Percentiles rank a stretch among this genome's conserved stretches.
Evolutionary conservation across 2,888 invertebrate species (phyloP).

Genomic region (Camponotus fellah): DNA sequence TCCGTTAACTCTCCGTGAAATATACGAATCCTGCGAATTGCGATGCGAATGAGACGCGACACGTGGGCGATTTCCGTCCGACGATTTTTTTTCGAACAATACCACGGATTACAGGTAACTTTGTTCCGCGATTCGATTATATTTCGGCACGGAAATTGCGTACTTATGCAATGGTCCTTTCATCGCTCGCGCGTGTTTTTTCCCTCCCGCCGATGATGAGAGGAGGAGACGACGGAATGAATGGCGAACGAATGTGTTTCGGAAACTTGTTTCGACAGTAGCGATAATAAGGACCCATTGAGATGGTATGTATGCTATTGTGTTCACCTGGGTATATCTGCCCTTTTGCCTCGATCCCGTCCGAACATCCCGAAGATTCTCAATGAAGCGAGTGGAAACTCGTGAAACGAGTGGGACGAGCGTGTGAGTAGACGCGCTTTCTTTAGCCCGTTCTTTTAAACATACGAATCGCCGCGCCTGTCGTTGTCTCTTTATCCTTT

Average conservation of each 20-base stretch:
- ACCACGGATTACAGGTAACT: conserved; percentile 18
- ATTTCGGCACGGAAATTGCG: conserved; percentile 67
- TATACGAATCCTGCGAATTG: not conserved
- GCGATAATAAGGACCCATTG: conserved; percentile 79
- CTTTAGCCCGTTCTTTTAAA: conserved; percentile 47
- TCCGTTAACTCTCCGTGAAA: conserved; percentile 3
- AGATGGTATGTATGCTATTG: conserved; percentile 73
- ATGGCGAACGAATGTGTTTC: conserved; percentile 70
- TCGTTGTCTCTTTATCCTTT: conserved; percentile 48
- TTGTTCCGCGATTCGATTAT: conserved; percentile 66
- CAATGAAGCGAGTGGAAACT: conserved; percentile 65
- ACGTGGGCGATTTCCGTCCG: conserved; percentile 23
- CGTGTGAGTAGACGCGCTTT: conserved; percentile 44
- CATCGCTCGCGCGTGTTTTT: conserved; percentile 41
- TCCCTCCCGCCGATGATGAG: not conserved
- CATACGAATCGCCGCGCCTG: conserved; percentile 32
- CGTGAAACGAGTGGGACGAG: conserved; percentile 52
- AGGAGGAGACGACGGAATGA: conserved; percentile 59
- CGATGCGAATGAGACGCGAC: not conserved
- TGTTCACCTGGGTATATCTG: conserved; percentile 75
- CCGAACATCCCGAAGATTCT: conserved; percentile 79
- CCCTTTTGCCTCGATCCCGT: conserved; percentile 67
- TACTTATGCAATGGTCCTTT: conserved; percentile 62
- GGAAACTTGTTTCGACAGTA: conserved; percentile 78
- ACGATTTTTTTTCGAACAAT: not conserved